A percentile compares a stretch with the other conserved stretches of the same genome.
Evolutionary conservation across 2,888 invertebrate species (phyloP).

Genomic region (Ectropis crepuscularia): DNA sequence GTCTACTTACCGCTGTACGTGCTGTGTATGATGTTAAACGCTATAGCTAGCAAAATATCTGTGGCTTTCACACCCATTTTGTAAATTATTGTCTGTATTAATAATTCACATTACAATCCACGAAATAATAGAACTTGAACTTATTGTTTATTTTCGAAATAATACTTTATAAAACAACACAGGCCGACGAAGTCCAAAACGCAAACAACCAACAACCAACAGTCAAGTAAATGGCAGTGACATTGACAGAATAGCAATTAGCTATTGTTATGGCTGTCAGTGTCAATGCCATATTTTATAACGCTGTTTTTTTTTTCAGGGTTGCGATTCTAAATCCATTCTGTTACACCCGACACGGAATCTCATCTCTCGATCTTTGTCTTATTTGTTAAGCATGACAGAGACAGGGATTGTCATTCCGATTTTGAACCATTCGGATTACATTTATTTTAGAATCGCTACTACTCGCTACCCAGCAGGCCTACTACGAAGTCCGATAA

Average conservation of each 20-base stretch:
- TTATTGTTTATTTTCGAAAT: slow-evolving; percentile 49
- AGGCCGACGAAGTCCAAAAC: slow-evolving; percentile 47
- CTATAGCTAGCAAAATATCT: slow-evolving; percentile 63
- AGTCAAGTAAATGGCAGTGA: neutral
- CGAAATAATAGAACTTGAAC: slow-evolving; percentile 45
- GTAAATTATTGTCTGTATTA: slow-evolving; percentile 36
- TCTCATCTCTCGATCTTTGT: too few relatives aligned
- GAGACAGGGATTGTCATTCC: too few relatives aligned
- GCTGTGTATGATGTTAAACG: slow-evolving; percentile 67
- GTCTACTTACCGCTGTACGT: slow-evolving; percentile 72
- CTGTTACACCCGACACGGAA: too few relatives aligned
- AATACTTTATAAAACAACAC: too few relatives aligned
- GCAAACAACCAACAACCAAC: slow-evolving; percentile 56
- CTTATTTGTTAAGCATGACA: too few relatives aligned
- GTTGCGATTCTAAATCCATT: too few relatives aligned
- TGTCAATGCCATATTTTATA: too few relatives aligned
- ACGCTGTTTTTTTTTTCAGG: slow-evolving; percentile 4
- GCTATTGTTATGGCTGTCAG: slow-evolving; percentile 31
- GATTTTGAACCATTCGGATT: too few relatives aligned
- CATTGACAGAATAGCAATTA: slow-evolving; percentile 38
- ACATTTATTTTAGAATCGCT: too few relatives aligned
- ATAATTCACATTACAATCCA: slow-evolving; percentile 71
- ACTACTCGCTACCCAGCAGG: too few relatives aligned
- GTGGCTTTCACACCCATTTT: slow-evolving; percentile 64
- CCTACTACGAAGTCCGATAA: too few relatives aligned